Conservation (phyloP, 2,888 invertebrate genomes). For the Dusona sp. region DNA sequence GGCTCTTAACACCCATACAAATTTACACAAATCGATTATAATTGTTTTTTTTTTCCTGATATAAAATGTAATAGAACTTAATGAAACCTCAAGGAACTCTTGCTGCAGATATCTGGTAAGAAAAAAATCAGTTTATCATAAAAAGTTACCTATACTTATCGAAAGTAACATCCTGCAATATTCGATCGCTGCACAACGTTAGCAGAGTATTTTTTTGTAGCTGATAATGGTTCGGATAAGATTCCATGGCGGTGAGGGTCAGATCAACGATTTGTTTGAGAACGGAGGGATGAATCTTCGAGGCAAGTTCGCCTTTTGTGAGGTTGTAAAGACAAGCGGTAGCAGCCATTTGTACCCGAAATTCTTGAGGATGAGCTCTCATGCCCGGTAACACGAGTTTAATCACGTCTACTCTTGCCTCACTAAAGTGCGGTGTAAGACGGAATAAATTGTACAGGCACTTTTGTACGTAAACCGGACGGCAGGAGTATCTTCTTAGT, state of each 20-base stretch:
- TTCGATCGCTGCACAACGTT: slow-evolving; percentile 91
- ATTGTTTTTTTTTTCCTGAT: too few species aligned
- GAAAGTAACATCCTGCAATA: slow-evolving; percentile 90
- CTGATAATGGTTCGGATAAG: slow-evolving; percentile 88
- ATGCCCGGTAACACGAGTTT: slow-evolving; percentile 86
- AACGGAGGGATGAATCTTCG: slow-evolving; percentile 88
- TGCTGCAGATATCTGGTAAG: background rate
- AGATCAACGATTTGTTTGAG: slow-evolving; percentile 88
- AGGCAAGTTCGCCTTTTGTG: slow-evolving; percentile 88
- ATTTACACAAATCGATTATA: background rate
- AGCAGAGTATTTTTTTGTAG: slow-evolving; percentile 90
- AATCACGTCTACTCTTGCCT: slow-evolving; percentile 88
- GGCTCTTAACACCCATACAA: too few species aligned
- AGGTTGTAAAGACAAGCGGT: slow-evolving; percentile 91
- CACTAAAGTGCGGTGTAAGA: slow-evolving; percentile 85
- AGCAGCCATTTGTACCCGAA: slow-evolving; percentile 90
- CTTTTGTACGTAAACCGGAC: slow-evolving; percentile 88
- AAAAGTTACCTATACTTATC: slow-evolving; percentile 85
- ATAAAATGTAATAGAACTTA: too few species aligned
- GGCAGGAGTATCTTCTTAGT: slow-evolving; percentile 86
- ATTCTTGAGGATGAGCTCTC: slow-evolving; percentile 85
- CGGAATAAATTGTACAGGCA: slow-evolving; percentile 88
- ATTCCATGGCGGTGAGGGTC: slow-evolving; percentile 89
- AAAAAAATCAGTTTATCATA: background rate
- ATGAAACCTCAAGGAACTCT: too few species aligned